A percentile compares a stretch with the other conserved stretches of the same genome.
Conservation (phyloP, 2,888 invertebrate species). For the Muscina levida region DNA sequence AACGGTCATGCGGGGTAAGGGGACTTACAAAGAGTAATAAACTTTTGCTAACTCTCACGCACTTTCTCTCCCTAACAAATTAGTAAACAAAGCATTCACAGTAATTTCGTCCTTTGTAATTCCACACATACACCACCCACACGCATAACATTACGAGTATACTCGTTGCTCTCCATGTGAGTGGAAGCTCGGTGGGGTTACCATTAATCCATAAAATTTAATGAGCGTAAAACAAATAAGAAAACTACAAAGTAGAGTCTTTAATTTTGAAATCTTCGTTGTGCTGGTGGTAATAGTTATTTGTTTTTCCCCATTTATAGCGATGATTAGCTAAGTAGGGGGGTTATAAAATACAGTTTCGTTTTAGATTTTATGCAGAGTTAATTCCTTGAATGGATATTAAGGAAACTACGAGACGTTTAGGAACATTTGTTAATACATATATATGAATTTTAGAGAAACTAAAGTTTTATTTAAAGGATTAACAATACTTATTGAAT, state of each 20-base stretch:
- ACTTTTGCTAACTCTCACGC: conserved; percentile 19
- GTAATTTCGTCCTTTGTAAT: conserved; percentile 27
- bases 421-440: no score
- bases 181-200: conserved; percentile 12
- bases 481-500: no score
- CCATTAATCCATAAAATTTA: conserved; percentile 46
- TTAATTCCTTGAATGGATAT: no score
- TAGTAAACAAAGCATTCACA: conserved; percentile 36
- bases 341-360: no score
- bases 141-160: conserved; percentile 4
- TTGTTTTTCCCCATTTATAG: background rate
- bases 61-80: conserved; percentile 31
- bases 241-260: conserved; percentile 32
- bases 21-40: conserved; percentile 37
- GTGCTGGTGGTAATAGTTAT: conserved; percentile 4
- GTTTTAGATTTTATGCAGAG: no score
- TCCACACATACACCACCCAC: background rate
- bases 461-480: no score
- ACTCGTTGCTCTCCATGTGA: background rate
- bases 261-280: conserved; percentile 32
- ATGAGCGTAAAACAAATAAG: conserved; percentile 53
- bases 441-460: no score
- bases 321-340: no score
- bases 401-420: no score
- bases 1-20: background rate